Conservation (phyloP, 2,797 vertebrate genomes). For the Premnoplex brunnescens region DNA sequence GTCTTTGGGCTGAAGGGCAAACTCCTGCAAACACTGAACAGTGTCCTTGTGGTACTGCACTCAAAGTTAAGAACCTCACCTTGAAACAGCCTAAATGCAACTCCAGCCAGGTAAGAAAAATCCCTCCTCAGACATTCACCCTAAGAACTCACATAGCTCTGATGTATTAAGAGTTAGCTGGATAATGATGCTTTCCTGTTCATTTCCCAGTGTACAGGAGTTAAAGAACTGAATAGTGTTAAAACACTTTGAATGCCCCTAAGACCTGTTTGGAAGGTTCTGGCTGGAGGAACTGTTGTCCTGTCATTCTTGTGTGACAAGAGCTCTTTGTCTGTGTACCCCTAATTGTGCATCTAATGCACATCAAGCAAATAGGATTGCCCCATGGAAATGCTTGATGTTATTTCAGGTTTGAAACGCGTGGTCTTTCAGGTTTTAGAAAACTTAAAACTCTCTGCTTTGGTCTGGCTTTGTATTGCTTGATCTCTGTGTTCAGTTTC, state of each 20-base stretch:
- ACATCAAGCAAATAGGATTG: not conserved
- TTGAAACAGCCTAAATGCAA: not conserved
- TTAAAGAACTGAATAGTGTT: not conserved
- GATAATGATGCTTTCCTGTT: not conserved
- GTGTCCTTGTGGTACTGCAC: not conserved
- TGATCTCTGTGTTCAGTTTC: not conserved
- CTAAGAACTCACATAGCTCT: not conserved
- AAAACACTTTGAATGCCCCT: not conserved
- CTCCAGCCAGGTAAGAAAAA: not conserved
- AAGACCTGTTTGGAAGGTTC: not conserved
- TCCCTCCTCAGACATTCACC: not conserved
- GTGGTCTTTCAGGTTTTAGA: not conserved
- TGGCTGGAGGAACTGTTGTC: not conserved
- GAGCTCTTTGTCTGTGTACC: not conserved
- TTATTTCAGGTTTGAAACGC: not conserved
- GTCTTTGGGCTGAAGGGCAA: not conserved
- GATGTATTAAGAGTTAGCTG: not conserved
- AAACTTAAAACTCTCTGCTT: not conserved
- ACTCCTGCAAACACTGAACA: not conserved
- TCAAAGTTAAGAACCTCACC: not conserved
- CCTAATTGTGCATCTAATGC: not conserved
- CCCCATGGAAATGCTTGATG: rapidly evolving
- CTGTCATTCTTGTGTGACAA: not conserved
- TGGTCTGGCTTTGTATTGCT: not conserved
- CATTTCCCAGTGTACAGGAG: not conserved